Base-by-base conservation (phyloP, 2,888 invertebrate species). In the Lamproptera curius region DNA sequence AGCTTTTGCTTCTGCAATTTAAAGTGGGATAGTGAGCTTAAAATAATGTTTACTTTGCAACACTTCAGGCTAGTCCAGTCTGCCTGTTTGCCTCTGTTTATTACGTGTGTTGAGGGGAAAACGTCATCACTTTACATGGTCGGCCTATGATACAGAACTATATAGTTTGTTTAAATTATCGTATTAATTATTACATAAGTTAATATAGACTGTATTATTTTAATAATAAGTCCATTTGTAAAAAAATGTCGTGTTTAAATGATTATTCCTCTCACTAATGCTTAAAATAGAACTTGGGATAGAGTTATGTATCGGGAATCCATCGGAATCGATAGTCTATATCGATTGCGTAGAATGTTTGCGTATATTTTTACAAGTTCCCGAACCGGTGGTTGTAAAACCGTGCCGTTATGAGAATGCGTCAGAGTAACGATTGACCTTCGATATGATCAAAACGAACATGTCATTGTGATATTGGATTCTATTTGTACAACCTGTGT, bases 281-380 rank as follows among this genome's bases (percentile, higher is more conserved):
- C n/a, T 23, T 8, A 23, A 23, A 23, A 23, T 23, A 23, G 16
- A 42, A 42, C 14, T 8, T 38, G 33, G 40, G 36, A 3, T 23
- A 28, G n/a, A n/a, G 14, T 37, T 36, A 37, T 31, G 42, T 36
- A 20, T 31, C 37, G 20, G 28, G 20, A 45, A 45, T 45, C 38
- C 15, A 46, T 16, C 20, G 13, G 11, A 16, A 43, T 39, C 28
- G 10, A 34, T 26, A 35, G 11, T 4, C 13, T 14, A 20, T 58
- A 62, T 61, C 62, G 61, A 51, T 55, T 64, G 60, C 62, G 57
- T 65, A 54, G 60, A 65, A 68, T 64, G 60, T 66, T 58, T 55
- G 58, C 63, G 59, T 66, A 70, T n/a, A n/a, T 75, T 78, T 80
- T 80, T 79, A 76, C 74, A 72, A 63, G 76, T 72, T 78, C 74